phyloP scores from a whole-genome alignment of 2,113 vertebrate genomes.

The Nannospalax galili region DNA sequence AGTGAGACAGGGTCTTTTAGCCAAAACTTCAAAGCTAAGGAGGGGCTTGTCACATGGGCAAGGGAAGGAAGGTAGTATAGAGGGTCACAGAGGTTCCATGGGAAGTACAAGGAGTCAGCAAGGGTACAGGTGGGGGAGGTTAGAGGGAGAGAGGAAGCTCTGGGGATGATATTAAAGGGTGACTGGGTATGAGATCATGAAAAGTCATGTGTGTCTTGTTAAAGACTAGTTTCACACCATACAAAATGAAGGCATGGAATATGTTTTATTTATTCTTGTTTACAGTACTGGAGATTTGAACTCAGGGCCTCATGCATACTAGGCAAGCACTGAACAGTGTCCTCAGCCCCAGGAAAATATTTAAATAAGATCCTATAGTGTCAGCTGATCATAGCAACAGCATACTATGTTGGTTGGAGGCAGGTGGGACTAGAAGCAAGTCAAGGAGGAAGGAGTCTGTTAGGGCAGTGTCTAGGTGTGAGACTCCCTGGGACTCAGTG shows the following conservation, averaged over 20 bases:
- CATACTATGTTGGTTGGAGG: neutral
- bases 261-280: neutral
- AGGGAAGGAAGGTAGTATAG: neutral
- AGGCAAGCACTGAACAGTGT: neutral
- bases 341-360: neutral
- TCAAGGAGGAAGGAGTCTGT: neutral
- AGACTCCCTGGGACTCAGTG: neutral
- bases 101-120: neutral
- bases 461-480: too few relatives aligned
- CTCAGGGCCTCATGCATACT: neutral
- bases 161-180: neutral
- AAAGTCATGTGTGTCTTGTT: neutral
- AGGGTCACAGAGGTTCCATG: neutral
- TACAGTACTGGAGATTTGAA: neutral
- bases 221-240: neutral
- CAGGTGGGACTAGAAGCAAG: neutral
- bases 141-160: neutral
- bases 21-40: neutral
- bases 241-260: neutral
- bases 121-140: rapidly evolving
- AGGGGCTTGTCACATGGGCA: neutral
- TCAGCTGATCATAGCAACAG: neutral
- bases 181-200: neutral
- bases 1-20: neutral
- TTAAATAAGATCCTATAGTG: neutral